Evolutionary conservation across 2,113 vertebrate genomes (phyloP).

Genomic region (Ploceus nigricollis): DNA sequence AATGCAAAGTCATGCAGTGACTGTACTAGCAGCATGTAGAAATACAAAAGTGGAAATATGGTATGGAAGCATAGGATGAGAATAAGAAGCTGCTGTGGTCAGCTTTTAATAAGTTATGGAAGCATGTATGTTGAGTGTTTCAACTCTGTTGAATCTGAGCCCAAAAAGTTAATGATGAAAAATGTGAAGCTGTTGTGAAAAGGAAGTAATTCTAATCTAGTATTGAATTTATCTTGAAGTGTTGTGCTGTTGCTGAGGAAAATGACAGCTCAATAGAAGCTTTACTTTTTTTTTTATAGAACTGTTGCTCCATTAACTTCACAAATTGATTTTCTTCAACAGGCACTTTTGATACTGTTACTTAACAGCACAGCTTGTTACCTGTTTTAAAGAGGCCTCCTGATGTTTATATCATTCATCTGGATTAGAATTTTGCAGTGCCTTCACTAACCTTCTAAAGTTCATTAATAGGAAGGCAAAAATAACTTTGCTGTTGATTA

Average conservation of each 20-base stretch:
- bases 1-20: background rate
- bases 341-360: background rate
- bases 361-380: background rate
- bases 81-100: background rate
- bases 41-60: background rate
- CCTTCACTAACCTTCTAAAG: background rate
- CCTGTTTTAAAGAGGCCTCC: background rate
- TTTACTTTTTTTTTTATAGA: background rate
- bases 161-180: slow-evolving; percentile 19
- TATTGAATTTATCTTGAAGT: background rate
- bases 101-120: background rate
- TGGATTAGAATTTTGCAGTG: background rate
- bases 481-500: background rate
- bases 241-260: background rate
- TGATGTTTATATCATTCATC: background rate
- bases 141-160: background rate
- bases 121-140: background rate
- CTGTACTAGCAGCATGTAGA: background rate
- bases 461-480: background rate
- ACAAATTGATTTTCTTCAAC: background rate
- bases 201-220: background rate
- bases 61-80: background rate
- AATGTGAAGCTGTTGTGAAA: background rate
- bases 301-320: background rate
- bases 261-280: background rate